Percentiles rank a stretch among this genome's conserved stretches.
Evolutionary conservation across 2,113 vertebrate species (phyloP).

Genomic region (Trachemys scripta): DNA sequence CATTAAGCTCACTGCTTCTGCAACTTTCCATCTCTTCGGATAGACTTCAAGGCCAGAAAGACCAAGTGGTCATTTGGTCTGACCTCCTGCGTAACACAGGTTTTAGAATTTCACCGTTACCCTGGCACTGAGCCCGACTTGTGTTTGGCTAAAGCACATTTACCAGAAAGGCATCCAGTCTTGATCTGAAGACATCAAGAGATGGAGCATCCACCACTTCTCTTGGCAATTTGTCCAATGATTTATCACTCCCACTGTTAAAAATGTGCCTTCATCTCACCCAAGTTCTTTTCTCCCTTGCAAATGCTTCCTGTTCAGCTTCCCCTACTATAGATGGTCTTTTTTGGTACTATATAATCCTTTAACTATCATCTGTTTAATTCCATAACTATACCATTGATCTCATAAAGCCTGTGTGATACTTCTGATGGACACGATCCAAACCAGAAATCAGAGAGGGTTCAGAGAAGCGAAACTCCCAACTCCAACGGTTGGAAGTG

Average conservation of each 20-base stretch:
- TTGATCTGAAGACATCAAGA: neutral
- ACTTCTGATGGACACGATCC: neutral
- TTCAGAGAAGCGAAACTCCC: neutral
- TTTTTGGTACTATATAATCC: neutral
- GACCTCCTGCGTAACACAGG: neutral
- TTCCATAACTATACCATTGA: neutral
- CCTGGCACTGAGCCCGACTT: neutral
- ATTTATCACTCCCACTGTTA: neutral
- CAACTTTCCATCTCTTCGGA: neutral
- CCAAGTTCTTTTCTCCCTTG: neutral
- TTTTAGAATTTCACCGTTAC: neutral
- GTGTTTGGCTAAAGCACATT: neutral
- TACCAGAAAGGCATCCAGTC: neutral
- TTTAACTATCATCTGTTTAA: neutral
- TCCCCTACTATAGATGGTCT: neutral
- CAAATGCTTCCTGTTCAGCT: neutral
- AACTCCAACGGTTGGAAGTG: neutral
- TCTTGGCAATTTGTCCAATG: neutral
- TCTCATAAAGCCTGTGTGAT: neutral
- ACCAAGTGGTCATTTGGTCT: neutral
- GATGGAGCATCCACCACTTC: neutral
- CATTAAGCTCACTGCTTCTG: neutral
- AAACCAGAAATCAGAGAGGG: neutral
- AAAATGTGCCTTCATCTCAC: neutral
- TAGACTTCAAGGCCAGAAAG: neutral